Conservation (phyloP, 1,140 invertebrate species). For the Eriocheir sinensis region DNA sequence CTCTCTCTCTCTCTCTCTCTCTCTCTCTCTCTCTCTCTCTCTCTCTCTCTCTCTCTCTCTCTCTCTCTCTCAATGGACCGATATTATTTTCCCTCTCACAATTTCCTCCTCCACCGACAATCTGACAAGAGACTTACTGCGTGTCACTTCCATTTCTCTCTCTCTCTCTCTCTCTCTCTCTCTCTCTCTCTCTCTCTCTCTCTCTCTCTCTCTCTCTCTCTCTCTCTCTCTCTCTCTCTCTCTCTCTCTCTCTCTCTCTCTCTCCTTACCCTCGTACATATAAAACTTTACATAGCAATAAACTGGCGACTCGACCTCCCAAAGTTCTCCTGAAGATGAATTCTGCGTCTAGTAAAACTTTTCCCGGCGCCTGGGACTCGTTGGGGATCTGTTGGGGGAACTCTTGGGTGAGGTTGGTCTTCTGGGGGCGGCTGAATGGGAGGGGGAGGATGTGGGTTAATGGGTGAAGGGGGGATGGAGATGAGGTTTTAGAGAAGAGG, state of each 20-base stretch:
- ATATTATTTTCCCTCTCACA: too few species aligned
- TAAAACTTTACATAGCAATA: neutral
- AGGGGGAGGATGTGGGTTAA: neutral
- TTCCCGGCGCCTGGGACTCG: neutral
- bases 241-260: neutral
- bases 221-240: slow-evolving; percentile 22
- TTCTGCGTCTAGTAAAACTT: neutral
- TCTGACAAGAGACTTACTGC: too few species aligned
- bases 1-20: slow-evolving; percentile 14
- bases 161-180: slow-evolving; percentile 4
- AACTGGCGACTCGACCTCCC: neutral
- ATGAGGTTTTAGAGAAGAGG: neutral
- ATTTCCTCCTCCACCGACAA: too few species aligned
- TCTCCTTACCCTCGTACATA: neutral
- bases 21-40: neutral
- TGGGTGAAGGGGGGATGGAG: neutral
- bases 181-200: slow-evolving; percentile 4
- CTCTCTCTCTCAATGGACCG: neutral
- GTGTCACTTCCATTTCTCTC: neutral
- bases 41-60: slow-evolving; percentile 1
- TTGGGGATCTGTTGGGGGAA: neutral
- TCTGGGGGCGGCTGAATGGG: too few species aligned
- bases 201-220: slow-evolving; percentile 20
- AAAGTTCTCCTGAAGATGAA: neutral
- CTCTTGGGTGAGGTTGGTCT: neutral